Conservation (phyloP, 64 coral and sea anemone species). For the Anthopleura sola region DNA sequence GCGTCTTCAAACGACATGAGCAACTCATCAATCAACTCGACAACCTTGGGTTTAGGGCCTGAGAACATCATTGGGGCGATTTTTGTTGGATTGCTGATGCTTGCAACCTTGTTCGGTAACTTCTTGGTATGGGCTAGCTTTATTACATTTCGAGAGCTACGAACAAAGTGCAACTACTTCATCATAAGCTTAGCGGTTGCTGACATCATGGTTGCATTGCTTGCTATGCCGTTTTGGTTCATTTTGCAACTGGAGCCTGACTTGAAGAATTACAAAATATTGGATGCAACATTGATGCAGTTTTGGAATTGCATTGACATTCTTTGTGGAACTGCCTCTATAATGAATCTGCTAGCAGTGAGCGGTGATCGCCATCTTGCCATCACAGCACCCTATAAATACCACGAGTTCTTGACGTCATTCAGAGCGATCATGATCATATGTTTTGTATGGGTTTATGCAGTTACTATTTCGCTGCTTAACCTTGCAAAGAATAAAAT, state of each 20-base stretch:
- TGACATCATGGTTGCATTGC: conserved; percentile 78
- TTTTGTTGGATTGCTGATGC: conserved; percentile 55
- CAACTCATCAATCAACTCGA: background rate
- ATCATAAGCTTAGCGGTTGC: conserved; percentile 69
- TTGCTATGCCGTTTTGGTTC: conserved; percentile 89
- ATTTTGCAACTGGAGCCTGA: conserved; percentile 60
- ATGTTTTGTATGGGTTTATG: conserved; percentile 64
- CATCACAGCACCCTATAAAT: conserved; percentile 70
- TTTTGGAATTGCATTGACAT: conserved; percentile 91
- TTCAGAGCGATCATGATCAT: conserved; percentile 56
- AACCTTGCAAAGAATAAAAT: conserved; percentile 16
- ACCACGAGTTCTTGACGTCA: conserved; percentile 64
- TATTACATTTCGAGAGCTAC: conserved; percentile 66
- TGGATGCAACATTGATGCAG: conserved; percentile 5
- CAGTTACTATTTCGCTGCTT: conserved; percentile 46
- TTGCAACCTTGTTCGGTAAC: conserved; percentile 64
- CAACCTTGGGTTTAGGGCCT: background rate
- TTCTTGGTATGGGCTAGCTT: conserved; percentile 80
- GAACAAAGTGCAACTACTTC: conserved; percentile 89
- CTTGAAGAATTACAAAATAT: conserved; percentile 32
- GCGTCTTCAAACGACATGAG: background rate
- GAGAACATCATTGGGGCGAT: conserved; percentile 50
- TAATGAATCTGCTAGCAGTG: conserved; percentile 82
- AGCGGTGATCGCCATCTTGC: conserved; percentile 74
- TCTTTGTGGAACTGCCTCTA: conserved; percentile 77